Base-by-base conservation (phyloP, 2,113 vertebrate genomes). In the Pimephales promelas region DNA sequence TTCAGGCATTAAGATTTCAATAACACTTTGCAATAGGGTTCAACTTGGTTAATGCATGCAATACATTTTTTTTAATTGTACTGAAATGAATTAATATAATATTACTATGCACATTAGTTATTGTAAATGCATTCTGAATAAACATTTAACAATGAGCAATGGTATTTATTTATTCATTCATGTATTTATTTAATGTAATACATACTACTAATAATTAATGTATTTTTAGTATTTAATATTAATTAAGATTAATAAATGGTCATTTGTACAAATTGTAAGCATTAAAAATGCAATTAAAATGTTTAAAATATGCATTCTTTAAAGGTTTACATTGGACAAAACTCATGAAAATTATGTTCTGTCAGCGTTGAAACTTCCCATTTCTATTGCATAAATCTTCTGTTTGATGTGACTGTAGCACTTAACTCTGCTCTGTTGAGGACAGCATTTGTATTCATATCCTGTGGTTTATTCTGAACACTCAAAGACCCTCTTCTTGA, bases 361-460 rank as follows among this genome's bases (percentile, higher is more conserved):
- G 57, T n/a, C 20, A n/a, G 9, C 16, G 28, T 22, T 22, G 18
- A 68, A 9, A 10, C 26, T 6, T 64, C 61, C n/a, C n/a, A n/a
- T n/a, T 71, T 71, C 40, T 40, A 71, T 24, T 45, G 22, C 36
- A 71, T 8, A 10, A 71, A 45, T 47, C 70, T 43, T 72, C 5
- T 72, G 22, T 71, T 43, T 24, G 40, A 71, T 71, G 40, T 43
- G 68, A 71, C 36, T 71, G 22, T 24, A 40, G 40, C 40, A 24
- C 68, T 43, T 45, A 40, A 71, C 22, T 45, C 64, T 45, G 40
- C n/a, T 72, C n/a, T n/a, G 22, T 24, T 71, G 68, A 24, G 40
- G 11, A 72, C n/a, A 47, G 70, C 40, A 47, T 72, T 72, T 26
- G 68, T 47, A 47, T 72, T 72, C 70, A 47, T 72, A 47, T 72